Evolutionary conservation across 2,113 vertebrate species (phyloP).

Genomic region (Labrus mixtus): DNA sequence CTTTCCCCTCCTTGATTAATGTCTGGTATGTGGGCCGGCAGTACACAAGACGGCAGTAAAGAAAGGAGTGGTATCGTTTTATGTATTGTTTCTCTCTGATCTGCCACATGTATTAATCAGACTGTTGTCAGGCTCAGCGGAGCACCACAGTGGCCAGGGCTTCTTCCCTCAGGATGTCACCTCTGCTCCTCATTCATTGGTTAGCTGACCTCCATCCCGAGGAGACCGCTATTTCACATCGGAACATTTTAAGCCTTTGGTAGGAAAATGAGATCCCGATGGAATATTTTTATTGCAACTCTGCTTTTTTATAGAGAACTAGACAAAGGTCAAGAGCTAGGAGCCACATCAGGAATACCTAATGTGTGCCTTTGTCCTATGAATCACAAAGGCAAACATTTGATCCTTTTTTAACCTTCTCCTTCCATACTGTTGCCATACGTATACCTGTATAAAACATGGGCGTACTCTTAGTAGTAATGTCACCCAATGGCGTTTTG

Average conservation of each 20-base stretch:
- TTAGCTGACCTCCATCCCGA: conserved; percentile 24
- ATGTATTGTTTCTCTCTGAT: conserved; percentile 32
- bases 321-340: conserved; percentile 8
- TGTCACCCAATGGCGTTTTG: too few species aligned
- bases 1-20: conserved; percentile 68
- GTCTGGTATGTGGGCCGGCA: conserved; percentile 42
- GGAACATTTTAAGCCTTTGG: conserved; percentile 6
- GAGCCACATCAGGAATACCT: conserved; percentile 23
- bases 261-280: conserved; percentile 12
- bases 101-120: conserved; percentile 63
- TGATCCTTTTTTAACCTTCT: not conserved
- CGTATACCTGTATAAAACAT: too few species aligned
- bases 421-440: not conserved
- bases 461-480: too few species aligned
- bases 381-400: not conserved
- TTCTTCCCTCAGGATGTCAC: conserved; percentile 41
- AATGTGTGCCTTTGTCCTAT: not conserved
- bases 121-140: conserved; percentile 25
- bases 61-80: conserved; percentile 40
- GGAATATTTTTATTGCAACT: conserved; percentile 5
- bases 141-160: conserved; percentile 10
- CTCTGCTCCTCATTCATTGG: conserved; percentile 39
- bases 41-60: conserved; percentile 43
- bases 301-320: conserved; percentile 25
- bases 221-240: conserved; percentile 5